Percentiles rank a stretch among this genome's conserved stretches.
phyloP scores from a whole-genome alignment of 1,140 invertebrate species.

The Drosophila pseudoananassae region DNA sequence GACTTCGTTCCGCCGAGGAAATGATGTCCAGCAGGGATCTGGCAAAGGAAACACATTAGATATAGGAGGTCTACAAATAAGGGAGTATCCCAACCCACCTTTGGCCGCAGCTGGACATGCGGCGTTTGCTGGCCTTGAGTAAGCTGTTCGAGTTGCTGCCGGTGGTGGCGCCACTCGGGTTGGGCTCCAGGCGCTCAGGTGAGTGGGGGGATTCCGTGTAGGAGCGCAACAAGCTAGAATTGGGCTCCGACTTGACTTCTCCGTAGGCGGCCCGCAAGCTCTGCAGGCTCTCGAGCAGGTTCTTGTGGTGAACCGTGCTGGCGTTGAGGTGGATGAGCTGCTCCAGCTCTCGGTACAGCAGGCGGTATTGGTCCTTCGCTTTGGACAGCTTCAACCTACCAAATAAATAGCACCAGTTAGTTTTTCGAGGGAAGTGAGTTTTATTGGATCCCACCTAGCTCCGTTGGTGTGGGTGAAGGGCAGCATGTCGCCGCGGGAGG shows the following conservation, averaged over 20 bases:
- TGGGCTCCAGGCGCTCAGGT: constrained; percentile 86
- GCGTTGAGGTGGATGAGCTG: constrained; percentile 91
- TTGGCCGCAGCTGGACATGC: constrained; percentile 72
- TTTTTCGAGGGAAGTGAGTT: background rate
- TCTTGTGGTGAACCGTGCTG: constrained; percentile 88
- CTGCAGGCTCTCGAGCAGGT: constrained; percentile 92
- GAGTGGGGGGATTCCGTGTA: constrained; percentile 93
- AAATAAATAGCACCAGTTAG: background rate
- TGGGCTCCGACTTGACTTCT: constrained; percentile 86
- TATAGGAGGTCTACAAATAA: background rate
- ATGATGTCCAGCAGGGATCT: constrained; percentile 89
- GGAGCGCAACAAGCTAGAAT: constrained; percentile 82
- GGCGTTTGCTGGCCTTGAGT: constrained; percentile 84
- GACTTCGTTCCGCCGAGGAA: constrained; percentile 85
- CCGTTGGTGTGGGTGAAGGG: constrained; percentile 87
- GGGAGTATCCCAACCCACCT: constrained; percentile 21
- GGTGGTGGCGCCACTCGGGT: constrained; percentile 61
- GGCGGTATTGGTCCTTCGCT: constrained; percentile 93
- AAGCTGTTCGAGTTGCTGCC: constrained; percentile 61
- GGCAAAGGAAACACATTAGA: constrained; percentile 43
- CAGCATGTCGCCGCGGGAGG: constrained; percentile 93
- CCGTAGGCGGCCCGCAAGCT: constrained; percentile 88
- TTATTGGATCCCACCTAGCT: constrained; percentile 74
- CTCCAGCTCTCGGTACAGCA: constrained; percentile 96
- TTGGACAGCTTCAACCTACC: constrained; percentile 83